These are phyloP conservation scores for Gymnoscopelus microlampas DNA, from an alignment of 2,797 vertebrate genomes.

Conservation along the genomic window DNA sequence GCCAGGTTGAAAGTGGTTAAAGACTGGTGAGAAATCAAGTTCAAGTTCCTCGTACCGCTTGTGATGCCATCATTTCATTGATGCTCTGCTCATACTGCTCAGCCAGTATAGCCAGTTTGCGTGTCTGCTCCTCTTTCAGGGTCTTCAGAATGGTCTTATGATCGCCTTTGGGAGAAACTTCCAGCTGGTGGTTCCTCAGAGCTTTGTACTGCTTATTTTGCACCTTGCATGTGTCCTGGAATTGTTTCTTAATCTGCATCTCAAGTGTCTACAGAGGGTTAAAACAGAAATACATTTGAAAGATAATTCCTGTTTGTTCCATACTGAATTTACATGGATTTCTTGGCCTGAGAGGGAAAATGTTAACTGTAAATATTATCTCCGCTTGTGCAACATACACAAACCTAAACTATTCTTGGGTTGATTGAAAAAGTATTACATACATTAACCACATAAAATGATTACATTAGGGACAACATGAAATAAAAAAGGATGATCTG, in stretches of 20 bases:
- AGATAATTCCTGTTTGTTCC: neutral
- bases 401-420: too few relatives aligned
- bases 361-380: too few relatives aligned
- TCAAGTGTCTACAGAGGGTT: constrained; percentile 81
- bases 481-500: too few relatives aligned
- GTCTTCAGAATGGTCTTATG: constrained; percentile 91
- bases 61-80: constrained; percentile 99
- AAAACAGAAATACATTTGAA: neutral
- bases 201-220: constrained; percentile 99
- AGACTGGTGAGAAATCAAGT: too few relatives aligned
- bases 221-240: constrained; percentile 99
- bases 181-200: constrained; percentile 98
- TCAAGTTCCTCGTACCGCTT: constrained; percentile 84
- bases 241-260: constrained; percentile 99
- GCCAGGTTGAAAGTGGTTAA: too few relatives aligned
- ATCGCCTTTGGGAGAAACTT: constrained; percentile 97
- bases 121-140: constrained; percentile 94
- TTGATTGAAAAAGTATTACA: too few relatives aligned
- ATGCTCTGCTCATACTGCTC: constrained; percentile 98
- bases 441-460: too few relatives aligned
- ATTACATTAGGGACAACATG: too few relatives aligned
- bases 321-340: neutral
- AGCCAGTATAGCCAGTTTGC: constrained; percentile 90
- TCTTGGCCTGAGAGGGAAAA: neutral
- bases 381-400: too few relatives aligned